phyloP scores from a whole-genome alignment of 2,113 vertebrate genomes.

The Odontesthes bonariensis region DNA sequence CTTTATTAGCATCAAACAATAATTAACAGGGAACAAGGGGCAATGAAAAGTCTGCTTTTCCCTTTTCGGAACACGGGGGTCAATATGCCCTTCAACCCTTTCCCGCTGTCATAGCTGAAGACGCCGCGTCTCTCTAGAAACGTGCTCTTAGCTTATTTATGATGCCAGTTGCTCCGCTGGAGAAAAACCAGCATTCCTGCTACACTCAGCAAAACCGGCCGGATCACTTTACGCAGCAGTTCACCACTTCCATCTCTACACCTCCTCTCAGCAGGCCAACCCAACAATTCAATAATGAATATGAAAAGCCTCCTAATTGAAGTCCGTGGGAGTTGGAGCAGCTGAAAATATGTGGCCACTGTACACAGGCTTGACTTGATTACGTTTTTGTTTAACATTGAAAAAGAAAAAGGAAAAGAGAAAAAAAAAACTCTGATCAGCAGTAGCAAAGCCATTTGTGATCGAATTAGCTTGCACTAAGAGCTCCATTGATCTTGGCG shows the following conservation, averaged over 20 bases:
- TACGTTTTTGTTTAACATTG: constrained; percentile 65
- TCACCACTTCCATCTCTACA: constrained; percentile 59
- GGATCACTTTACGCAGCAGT: constrained; percentile 71
- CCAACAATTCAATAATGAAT: constrained; percentile 79
- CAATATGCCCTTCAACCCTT: constrained; percentile 75
- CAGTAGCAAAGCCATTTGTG: constrained; percentile 73
- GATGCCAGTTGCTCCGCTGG: constrained; percentile 65
- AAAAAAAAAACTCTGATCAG: constrained; percentile 72
- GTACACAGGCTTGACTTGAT: constrained; percentile 63
- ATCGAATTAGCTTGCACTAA: constrained; percentile 82
- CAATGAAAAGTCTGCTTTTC: constrained; percentile 67
- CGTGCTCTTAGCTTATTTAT: constrained; percentile 71
- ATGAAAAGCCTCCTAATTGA: constrained; percentile 76
- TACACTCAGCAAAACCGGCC: constrained; percentile 71
- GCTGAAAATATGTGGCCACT: constrained; percentile 58
- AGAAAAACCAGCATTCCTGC: constrained; percentile 61
- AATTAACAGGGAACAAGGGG: constrained; percentile 77
- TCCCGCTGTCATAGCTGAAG: constrained; percentile 49
- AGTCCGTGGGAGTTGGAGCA: constrained; percentile 55
- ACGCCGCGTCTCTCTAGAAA: constrained; percentile 68
- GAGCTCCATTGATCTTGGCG: constrained; percentile 83
- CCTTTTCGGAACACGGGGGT: constrained; percentile 73
- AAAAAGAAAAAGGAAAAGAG: constrained; percentile 37
- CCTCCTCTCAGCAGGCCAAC: constrained; percentile 55
- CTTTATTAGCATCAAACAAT: constrained; percentile 79